Evolutionary conservation across 2,113 vertebrate genomes (phyloP), one percentile per base, ranked within the genome.

Genomic region (Nicator chloris): DNA sequence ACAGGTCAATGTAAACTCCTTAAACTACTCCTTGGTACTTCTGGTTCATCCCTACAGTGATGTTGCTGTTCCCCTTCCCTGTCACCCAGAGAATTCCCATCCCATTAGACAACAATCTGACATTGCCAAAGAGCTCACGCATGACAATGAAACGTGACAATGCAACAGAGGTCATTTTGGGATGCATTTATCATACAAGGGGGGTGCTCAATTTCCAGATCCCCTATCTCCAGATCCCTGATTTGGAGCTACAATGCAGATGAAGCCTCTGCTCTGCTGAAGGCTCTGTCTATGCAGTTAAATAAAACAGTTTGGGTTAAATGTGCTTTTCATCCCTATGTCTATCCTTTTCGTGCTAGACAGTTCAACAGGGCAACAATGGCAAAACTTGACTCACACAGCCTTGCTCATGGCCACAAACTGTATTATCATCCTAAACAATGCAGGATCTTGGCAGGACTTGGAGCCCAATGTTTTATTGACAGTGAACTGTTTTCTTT

Each of bases 91-190:
- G 70, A 28, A 54, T 87, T 63, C 24, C 39, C 44, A 49, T 68
- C 26, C 30, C 30, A 7, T 54, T 49, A 65, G 19, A 30, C 20
- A 69, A 11, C 13, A 40, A 45, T 31, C 22, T 65, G 53, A 39
- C 23, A 12, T 14, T 28, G 35, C 33, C 68, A 71, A 76, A 53
- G 27, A 51, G 35, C 37, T 94, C 24, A 10, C 26, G 31, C 20
- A 15, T 31, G n/a, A n/a, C n/a, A n/a, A n/a, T n/a, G n/a, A n/a
- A n/a, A 61, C 0, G 0, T 33, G 59, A 10, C 10, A 5, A 4
- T 9, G 24, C 20, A 42, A 42, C 44, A 85, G 37, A 79, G 26
- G 7, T 56, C 3, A 30, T 76, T 68, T 60, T 11, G 24, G 35
- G 40, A n/a, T 49, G 17, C 21, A 27, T 39, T 92, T 61, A 15